These are phyloP conservation scores for Rhabdornis inornatus DNA, from an alignment of 2,113 vertebrate species.

Conservation along the genomic window DNA sequence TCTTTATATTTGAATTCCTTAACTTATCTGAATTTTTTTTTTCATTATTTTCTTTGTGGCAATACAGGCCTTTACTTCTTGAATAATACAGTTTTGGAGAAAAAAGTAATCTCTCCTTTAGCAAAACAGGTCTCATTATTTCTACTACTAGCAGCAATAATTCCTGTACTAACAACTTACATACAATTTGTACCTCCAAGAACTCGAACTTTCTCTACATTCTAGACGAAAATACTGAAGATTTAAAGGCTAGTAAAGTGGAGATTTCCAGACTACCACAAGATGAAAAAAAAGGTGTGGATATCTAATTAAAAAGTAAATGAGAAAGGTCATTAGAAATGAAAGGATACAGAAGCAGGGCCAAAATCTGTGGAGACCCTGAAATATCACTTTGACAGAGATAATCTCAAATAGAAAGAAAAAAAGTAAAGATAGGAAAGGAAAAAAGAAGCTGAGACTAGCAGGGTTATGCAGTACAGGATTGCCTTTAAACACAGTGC, in stretches of 20 bases:
- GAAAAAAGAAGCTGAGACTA: not conserved
- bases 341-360: not conserved
- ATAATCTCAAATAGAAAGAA: not conserved
- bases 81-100: not conserved
- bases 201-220: not conserved
- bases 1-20: not conserved
- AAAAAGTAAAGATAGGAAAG: not conserved
- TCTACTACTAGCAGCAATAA: not conserved
- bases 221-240: not conserved
- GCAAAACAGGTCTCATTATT: not conserved
- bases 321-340: not conserved
- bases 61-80: not conserved
- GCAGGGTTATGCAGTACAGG: not conserved
- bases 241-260: not conserved
- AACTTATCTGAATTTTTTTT: not conserved
- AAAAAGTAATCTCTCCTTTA: not conserved
- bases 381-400: not conserved
- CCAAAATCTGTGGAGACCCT: not conserved
- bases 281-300: not conserved
- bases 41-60: not conserved
- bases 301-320: not conserved
- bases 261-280: not conserved
- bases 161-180: not conserved
- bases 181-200: not conserved
- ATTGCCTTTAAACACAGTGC: not conserved